Evolutionary conservation across 2,888 invertebrate species (phyloP), one percentile per base, ranked within the genome.

Genomic region (Agrochola lychnidis): DNA sequence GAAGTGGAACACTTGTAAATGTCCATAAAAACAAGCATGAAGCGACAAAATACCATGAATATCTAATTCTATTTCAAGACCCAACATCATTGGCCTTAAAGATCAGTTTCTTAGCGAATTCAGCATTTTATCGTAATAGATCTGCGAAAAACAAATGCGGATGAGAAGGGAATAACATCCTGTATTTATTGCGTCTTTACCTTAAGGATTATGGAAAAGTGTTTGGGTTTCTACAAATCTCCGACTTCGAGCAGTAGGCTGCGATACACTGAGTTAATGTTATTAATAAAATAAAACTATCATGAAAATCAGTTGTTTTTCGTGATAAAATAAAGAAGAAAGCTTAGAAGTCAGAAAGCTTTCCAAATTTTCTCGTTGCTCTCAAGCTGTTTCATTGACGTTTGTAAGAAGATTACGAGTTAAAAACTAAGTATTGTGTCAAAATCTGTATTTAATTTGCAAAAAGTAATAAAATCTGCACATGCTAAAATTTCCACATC

Each of bases 71-170:
- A 70, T 82, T 67, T 57, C 14, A 42, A 51, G 66, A 73, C 63
- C 42, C 48, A 62, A 77, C 73, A 79, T 81, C 72, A 76, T 67
- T 61, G 76, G 40, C 83, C 76, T 81, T 81, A 76, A 36, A n/a
- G 59, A 73, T 68, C 59, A 71, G 67, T 83, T 78, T 76, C 62
- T 76, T 69, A 40, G 56, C 56, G 48, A 70, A 78, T 83, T 73
- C 56, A 19, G 73, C 64, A 53, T 61, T 14, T 67, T 78, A 71
- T 63, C 62, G 68, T 77, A 80, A 85, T 75, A 72, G 69, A 73
- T 69, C 25, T 69, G 62, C 25, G 57, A 72, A 79, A 70, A 73
- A 77, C 30, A 78, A 69, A 81, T 45, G 40, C 53, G 61, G 68
- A 73, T 51, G n/a, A 61, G 48, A 7, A 73, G 56, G 53, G n/a